A percentile compares a stretch with the other conserved stretches of the same genome.
Evolutionary conservation across 2,113 vertebrate genomes (phyloP).

Genomic region (Zapornia atra): DNA sequence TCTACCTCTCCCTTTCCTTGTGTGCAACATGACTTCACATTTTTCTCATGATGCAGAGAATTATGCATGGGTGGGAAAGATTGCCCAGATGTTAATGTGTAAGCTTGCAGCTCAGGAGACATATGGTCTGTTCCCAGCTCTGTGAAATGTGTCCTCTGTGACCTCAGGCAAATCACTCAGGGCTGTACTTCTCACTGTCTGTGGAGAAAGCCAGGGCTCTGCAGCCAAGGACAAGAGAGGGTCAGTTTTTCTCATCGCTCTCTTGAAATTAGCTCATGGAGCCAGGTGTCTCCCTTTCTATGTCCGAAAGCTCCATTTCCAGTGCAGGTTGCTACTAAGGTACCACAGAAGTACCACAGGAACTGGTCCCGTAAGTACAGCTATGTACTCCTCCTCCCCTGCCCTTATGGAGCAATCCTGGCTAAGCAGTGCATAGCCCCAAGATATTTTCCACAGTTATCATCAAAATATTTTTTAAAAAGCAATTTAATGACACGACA

Average conservation of each 20-base stretch:
- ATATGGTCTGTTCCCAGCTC: neutral
- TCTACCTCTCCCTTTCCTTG: neutral
- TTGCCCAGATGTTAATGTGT: neutral
- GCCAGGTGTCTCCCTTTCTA: neutral
- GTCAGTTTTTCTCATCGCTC: neutral
- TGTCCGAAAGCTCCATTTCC: neutral
- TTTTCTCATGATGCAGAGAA: neutral
- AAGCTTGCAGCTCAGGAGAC: neutral
- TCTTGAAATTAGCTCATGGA: neutral
- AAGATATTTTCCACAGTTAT: constrained; percentile 4
- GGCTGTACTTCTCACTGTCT: neutral
- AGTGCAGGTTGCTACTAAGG: neutral
- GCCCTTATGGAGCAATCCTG: neutral
- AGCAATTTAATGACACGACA: constrained; percentile 24
- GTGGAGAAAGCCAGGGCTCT: neutral
- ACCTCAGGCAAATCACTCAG: neutral
- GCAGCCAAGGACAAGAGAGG: neutral
- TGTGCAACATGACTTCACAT: neutral
- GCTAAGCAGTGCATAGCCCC: neutral
- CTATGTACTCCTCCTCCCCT: neutral
- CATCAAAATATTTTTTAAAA: constrained; percentile 47
- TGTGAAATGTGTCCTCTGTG: neutral
- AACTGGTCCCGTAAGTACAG: neutral
- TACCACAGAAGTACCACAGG: neutral
- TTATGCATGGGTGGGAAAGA: neutral